These are phyloP conservation scores for Castor canadensis DNA, from an alignment of 2,113 vertebrate genomes.

Conservation along the genomic window DNA sequence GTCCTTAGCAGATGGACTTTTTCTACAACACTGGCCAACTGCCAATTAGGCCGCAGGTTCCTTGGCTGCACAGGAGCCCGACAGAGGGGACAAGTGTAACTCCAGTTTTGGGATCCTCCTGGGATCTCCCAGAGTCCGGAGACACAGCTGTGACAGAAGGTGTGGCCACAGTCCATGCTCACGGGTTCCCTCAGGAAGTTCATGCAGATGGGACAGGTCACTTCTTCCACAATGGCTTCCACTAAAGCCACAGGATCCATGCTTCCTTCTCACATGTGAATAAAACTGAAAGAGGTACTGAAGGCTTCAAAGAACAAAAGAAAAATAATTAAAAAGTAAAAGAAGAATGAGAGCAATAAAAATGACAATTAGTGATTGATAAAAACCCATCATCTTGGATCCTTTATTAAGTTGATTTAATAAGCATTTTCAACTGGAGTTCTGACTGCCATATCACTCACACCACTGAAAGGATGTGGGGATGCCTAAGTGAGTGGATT, in stretches of 20 bases:
- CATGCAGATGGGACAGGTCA: constrained; percentile 69
- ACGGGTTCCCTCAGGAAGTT: constrained; percentile 62
- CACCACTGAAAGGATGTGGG: neutral
- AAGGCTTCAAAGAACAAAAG: neutral
- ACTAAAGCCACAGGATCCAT: constrained; percentile 40
- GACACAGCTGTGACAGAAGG: constrained; percentile 68
- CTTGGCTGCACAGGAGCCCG: constrained; percentile 29
- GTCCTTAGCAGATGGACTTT: constrained; percentile 82
- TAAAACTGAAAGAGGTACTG: neutral
- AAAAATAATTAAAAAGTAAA: neutral
- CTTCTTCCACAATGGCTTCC: constrained; percentile 64
- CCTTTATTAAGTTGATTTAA: neutral
- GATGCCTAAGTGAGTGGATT: neutral
- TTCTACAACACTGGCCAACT: constrained; percentile 87
- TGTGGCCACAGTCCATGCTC: constrained; percentile 67
- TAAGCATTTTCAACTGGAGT: neutral
- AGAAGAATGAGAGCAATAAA: neutral
- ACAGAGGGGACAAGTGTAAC: constrained; percentile 62
- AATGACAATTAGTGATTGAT: neutral
- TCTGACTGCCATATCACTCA: neutral
- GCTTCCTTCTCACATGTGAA: neutral
- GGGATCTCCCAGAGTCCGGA: constrained; percentile 58
- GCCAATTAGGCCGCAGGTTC: constrained; percentile 85
- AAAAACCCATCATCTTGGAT: neutral
- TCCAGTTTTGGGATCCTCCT: constrained; percentile 36